Base-by-base conservation (phyloP, 2,113 vertebrate genomes). In the Tyto alba region DNA sequence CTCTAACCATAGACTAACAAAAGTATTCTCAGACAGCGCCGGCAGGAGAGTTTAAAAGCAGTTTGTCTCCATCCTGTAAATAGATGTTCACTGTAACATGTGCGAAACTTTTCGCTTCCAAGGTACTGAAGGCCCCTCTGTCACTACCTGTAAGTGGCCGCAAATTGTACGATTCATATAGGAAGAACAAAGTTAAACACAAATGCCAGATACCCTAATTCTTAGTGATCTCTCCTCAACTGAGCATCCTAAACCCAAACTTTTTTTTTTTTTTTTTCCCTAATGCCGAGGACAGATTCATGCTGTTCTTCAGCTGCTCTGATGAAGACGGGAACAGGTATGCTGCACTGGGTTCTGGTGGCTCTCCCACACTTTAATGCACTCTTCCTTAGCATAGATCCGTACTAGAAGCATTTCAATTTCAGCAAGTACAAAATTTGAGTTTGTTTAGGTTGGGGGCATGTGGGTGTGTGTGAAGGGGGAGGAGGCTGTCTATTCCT, bases 31-130 rank as follows among this genome's bases (percentile, higher is more conserved):
- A 82, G 62, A 88, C 7, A 93, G 66, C 40, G 56, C 75, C 88
- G 88, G 79, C 71, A 94, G 67, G 80, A 67, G 63, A 79, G 77
- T 92, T 88, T 93, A 94, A 91, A 90, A 94, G 90, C n/a, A 71
- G 86, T 47, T 81, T 81, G 68, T 84, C 96, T 89, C 91, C 80
- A 85, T 32, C 84, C 91, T 84, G 56, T 81, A 90, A 96, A 89
- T n/a, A 89, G 68, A 84, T 27, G 9, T 34, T 76, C 71, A 66
- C 45, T 53, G 36, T 34, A 73, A 67, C 25, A 4, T 9, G 34
- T 2, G 10, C 26, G 60, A 11, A 38, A 36, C 80, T 63, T 68
- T 47, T 41, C 25, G 59, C n/a, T 55, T 71, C 26, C 64, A 90
- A 92, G 34, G 26, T 71, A 66, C 1, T 32, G 21, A 43, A 78